phyloP scores from a whole-genome alignment of 2,797 vertebrate genomes.

The Tangara arthus region DNA sequence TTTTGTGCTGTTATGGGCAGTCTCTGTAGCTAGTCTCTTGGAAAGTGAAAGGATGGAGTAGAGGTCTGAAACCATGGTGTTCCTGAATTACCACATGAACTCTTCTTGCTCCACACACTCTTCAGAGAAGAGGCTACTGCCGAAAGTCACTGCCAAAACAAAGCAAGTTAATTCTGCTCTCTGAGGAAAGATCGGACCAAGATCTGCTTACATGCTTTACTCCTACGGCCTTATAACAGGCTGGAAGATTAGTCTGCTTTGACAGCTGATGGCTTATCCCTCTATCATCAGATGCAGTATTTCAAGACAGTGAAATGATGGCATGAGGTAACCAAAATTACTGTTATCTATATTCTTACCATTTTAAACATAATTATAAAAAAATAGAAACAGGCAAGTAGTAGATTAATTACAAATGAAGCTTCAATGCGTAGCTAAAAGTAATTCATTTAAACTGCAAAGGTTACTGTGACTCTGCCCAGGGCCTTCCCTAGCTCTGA shows the following conservation, averaged over 20 bases:
- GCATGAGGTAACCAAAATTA: not conserved
- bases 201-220: not conserved
- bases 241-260: not conserved
- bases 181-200: not conserved
- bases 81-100: not conserved
- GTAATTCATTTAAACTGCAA: not conserved
- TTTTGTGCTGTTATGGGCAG: not conserved
- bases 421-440: not conserved
- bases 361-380: not conserved
- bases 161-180: not conserved
- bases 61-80: not conserved
- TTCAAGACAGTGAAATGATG: constrained; percentile 3
- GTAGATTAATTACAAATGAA: not conserved
- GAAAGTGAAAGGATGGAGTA: not conserved
- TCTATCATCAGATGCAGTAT: not conserved
- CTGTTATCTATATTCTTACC: not conserved
- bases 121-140: not conserved
- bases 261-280: not conserved
- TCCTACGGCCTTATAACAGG: not conserved
- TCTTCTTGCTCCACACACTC: not conserved
- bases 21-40: not conserved
- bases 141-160: not conserved
- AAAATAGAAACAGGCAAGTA: not conserved
- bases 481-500: not conserved
- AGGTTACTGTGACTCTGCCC: not conserved